Base-by-base conservation (phyloP, 1,140 invertebrate genomes). In the Helicoverpa armigera region DNA sequence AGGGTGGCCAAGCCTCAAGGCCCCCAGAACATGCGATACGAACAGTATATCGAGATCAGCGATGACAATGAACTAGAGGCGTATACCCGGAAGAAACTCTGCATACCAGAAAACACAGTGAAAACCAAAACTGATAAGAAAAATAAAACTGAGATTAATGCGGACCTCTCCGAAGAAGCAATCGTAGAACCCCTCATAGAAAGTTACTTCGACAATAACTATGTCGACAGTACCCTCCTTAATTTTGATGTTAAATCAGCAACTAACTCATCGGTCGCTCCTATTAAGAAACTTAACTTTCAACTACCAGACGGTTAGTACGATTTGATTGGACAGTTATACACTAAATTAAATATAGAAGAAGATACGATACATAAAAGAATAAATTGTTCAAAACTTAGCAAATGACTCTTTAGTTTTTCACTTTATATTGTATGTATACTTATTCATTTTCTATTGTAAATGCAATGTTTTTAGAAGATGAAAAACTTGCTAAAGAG, bases 241-340 rank as follows among this genome's bases (percentile, higher is more conserved):
- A 51, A 13, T 7, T 0, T 43, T 9, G 5, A 9, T 43, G 35
- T 63, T 14, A 23, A 63, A 29, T 12, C 11, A 10, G 13, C 5
- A 13, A 2, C 50, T 2, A 72, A 72, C 50, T 50, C 50, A 69
- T 72, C 50, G 23, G 13, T 9, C 35, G 9, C 69, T 72, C 69
- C 69, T 29, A 51, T 72, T 10, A 72, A 72, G 50, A 54, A 72
- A 16, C 29, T 72, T 23, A 54, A 51, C 69, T 72, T 72, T 54
- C 11, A 29, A 10, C 9, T 53, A n/a, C 69, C 48, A 72, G 16
- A 23, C 1, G 18, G 69, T 23, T 54, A 54, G 69, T 29, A 43
- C 0, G 3, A 51, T 29, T 23, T 14, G 0, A 23, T 35, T 35
- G 35, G 35, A 43, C 1, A 43, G 5, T 63, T 23, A 23, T 23